phyloP scores from a whole-genome alignment of 2,113 vertebrate genomes.

The Nothocercus nigrocapillus region DNA sequence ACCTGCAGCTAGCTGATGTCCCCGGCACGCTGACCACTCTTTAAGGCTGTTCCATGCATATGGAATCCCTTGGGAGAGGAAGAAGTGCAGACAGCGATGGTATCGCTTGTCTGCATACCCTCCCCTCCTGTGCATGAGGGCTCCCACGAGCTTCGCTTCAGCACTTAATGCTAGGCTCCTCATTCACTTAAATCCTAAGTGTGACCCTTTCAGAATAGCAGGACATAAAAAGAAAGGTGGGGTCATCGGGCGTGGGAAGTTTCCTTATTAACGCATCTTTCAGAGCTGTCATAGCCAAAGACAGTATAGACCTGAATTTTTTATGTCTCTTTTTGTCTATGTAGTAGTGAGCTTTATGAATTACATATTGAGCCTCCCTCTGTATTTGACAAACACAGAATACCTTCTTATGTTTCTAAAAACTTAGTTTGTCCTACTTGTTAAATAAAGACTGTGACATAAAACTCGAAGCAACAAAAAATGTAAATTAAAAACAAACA shows the following conservation, averaged over 20 bases:
- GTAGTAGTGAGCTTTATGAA: not conserved
- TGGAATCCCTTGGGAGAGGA: not conserved
- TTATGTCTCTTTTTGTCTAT: not conserved
- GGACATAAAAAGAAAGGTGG: not conserved
- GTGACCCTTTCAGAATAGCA: not conserved
- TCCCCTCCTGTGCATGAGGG: not conserved
- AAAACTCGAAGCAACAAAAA: not conserved
- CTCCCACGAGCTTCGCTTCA: not conserved
- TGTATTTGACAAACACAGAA: not conserved
- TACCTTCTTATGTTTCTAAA: not conserved
- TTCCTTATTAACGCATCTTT: not conserved
- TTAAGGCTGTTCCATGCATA: not conserved
- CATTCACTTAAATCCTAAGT: not conserved
- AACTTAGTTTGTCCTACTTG: not conserved
- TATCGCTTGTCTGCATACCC: not conserved
- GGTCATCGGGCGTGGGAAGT: not conserved
- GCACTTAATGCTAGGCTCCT: not conserved
- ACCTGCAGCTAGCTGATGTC: not conserved
- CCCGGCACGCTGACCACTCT: not conserved
- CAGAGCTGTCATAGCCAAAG: not conserved
- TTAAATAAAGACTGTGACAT: not conserved
- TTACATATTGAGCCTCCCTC: not conserved
- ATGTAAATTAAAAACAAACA: slow-evolving; percentile 2
- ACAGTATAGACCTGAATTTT: not conserved
- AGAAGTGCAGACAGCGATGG: not conserved